Evolutionary conservation across 2,113 vertebrate species (phyloP), one percentile per base, ranked within the genome.

Genomic region (Xenopus tropicalis): DNA sequence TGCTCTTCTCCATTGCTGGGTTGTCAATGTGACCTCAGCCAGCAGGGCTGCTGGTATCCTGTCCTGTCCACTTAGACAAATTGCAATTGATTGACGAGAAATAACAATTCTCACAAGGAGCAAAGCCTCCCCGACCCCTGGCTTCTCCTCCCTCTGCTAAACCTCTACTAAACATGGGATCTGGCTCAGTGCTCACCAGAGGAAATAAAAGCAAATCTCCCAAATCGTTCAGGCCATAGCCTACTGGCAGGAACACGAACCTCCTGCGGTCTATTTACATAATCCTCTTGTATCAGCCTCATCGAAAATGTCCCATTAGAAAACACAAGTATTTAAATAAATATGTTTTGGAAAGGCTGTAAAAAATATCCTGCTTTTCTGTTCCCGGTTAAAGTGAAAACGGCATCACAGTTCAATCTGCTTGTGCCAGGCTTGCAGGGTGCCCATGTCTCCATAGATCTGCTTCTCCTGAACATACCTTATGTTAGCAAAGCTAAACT

Each of bases 21-120:
- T 79, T 84, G 86, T 88, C 87, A 89, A 82, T 61, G 78, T 93
- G 91, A 92, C 91, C 91, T 83, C 82, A 86, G 85, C 82, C 89
- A 87, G 91, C 88, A 78, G 88, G 87, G 85, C 84, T 84, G 88
- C 87, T 85, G 81, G 83, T 87, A 80, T 82, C 81, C 86, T 90
- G 90, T 92, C 90, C 90, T 79, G 83, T 81, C 81, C 88, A 88
- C 87, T 90, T 90, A 92, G 82, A 85, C 90, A 91, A 91, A 92
- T 90, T 89, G 86, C 82, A 81, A 81, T 62, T 93, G 92, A 94
- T 88, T 88, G 91, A 90, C 91, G 89, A 86, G 87, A 89, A 89
- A 90, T 87, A 87, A 90, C 85, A 88, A 86, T 85, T 91, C 89
- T 87, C 88, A 86, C 87, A 83, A 90, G 82, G 82, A 84, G 78